These are phyloP conservation scores for Henicopernis longicauda DNA, from an alignment of 2,113 vertebrate genomes.

Conservation along the genomic window DNA sequence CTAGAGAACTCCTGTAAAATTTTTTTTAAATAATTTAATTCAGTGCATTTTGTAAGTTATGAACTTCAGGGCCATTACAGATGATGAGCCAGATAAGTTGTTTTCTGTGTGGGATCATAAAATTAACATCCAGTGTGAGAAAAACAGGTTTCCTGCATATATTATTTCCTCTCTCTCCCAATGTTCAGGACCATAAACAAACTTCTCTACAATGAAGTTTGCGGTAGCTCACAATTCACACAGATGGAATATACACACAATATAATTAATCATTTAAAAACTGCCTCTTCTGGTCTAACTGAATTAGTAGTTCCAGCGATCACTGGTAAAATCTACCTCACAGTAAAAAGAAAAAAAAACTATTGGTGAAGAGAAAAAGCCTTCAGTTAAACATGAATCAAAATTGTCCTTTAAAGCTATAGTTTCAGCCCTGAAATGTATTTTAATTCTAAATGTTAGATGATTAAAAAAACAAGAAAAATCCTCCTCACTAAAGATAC, in stretches of 20 bases:
- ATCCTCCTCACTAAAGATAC: neutral
- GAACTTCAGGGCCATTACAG: neutral
- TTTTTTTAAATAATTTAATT: neutral
- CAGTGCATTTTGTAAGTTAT: neutral
- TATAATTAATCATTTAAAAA: constrained; percentile 19
- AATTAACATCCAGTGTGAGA: constrained; percentile 44
- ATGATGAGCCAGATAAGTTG: constrained; percentile 24
- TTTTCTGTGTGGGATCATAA: neutral
- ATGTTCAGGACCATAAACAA: constrained; percentile 28
- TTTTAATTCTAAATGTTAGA: neutral
- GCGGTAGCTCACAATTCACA: neutral
- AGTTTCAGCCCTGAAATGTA: neutral
- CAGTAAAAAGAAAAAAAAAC: neutral
- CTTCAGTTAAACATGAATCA: neutral
- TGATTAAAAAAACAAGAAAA: neutral
- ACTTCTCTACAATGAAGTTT: neutral
- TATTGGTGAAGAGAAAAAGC: neutral
- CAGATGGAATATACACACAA: constrained; percentile 1
- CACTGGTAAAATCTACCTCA: neutral
- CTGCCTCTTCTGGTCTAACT: neutral
- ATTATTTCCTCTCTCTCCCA: constrained; percentile 8
- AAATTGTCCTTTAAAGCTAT: neutral
- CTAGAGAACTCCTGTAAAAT: neutral
- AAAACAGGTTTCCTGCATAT: constrained; percentile 51
- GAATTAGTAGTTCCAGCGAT: neutral